These are phyloP conservation scores for Anguilla japonica DNA, from an alignment of 2,113 vertebrate species.

Conservation along the genomic window DNA sequence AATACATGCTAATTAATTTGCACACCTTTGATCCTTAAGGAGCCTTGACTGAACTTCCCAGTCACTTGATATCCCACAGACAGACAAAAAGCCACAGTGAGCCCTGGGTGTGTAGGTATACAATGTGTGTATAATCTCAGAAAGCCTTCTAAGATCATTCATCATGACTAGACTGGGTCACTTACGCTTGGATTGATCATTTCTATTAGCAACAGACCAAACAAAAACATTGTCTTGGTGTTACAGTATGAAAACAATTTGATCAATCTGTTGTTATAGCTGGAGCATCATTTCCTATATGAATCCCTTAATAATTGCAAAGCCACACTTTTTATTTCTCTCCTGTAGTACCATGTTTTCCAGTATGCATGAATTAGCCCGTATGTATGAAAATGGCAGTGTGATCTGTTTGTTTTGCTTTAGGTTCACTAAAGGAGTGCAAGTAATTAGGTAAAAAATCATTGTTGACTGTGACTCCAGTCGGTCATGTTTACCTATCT, in stretches of 20 bases:
- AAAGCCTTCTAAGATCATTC: background rate
- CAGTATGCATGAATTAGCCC: background rate
- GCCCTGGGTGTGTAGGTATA: background rate
- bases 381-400: background rate
- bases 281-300: background rate
- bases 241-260: background rate
- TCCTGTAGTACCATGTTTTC: background rate
- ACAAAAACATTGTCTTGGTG: background rate
- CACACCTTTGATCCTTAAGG: background rate
- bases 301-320: background rate
- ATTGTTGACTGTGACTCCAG: background rate
- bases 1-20: background rate
- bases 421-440: background rate
- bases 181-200: background rate
- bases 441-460: background rate
- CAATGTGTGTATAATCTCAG: background rate
- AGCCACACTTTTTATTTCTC: background rate
- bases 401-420: background rate
- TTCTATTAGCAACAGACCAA: background rate
- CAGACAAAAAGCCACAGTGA: background rate
- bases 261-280: background rate
- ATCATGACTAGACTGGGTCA: background rate
- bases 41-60: background rate
- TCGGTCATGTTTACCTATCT: no score
- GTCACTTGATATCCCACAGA: background rate